Percentiles rank a stretch among this genome's conserved stretches.
Evolutionary conservation across 2,113 vertebrate genomes (phyloP).

Genomic region (Sardina pilchardus): DNA sequence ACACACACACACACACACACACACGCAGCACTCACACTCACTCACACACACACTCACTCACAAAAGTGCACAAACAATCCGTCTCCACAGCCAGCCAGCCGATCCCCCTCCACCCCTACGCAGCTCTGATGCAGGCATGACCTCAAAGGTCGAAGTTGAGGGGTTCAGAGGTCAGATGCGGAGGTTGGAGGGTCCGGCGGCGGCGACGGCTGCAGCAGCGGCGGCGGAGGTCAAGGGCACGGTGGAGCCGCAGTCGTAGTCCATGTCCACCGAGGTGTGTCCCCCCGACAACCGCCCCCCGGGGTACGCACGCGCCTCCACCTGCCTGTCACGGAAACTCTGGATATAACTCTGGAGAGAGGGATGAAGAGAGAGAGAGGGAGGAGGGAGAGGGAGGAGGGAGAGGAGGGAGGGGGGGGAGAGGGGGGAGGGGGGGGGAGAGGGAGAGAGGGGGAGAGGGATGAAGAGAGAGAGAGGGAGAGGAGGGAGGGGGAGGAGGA

Average conservation of each 20-base stretch:
- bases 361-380: background rate
- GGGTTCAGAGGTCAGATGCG: slow-evolving; percentile 68
- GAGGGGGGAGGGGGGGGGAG: background rate
- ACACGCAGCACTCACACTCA: no score
- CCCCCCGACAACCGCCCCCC: slow-evolving; percentile 77
- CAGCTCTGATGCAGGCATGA: background rate
- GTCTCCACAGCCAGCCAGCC: background rate
- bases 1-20: background rate
- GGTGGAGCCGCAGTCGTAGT: slow-evolving; percentile 87
- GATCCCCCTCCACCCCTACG: background rate
- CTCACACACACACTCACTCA: background rate
- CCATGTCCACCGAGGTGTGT: slow-evolving; percentile 81
- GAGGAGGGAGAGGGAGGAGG: background rate
- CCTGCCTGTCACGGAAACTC: slow-evolving; percentile 95
- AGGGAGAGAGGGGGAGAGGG: no score
- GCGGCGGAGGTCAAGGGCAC: slow-evolving; percentile 81
- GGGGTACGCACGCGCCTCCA: slow-evolving; percentile 73
- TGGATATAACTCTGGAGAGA: slow-evolving; percentile 94
- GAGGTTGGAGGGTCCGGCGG: slow-evolving; percentile 77
- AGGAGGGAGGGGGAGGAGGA: no score
- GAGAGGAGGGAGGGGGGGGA: background rate
- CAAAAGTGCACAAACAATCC: background rate
- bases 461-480: background rate
- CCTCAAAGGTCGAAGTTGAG: background rate
- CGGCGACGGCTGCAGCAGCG: slow-evolving; percentile 61